These are phyloP conservation scores for Drosophila pallidifrons DNA, from an alignment of 1,140 invertebrate species.

Conservation along the genomic window DNA sequence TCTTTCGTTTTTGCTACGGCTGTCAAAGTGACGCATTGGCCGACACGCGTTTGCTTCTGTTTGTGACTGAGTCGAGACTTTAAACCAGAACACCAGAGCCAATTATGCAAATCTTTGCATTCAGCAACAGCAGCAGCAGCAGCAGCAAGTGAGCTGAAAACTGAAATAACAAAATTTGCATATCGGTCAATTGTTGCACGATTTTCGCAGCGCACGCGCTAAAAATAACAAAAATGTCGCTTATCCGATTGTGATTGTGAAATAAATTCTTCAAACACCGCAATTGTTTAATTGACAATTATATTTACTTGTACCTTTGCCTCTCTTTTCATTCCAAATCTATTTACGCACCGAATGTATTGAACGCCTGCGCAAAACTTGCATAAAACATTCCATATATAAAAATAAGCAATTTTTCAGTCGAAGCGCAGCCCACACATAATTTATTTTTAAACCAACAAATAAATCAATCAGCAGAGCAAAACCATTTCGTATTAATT, in stretches of 20 bases:
- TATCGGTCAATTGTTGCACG: constrained; percentile 80
- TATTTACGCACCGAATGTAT: constrained; percentile 35
- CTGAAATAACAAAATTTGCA: constrained; percentile 58
- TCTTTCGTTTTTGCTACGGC: constrained; percentile 36
- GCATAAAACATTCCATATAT: constrained; percentile 27
- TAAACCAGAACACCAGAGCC: constrained; percentile 72
- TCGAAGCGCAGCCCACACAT: constrained; percentile 39
- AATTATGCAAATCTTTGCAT: constrained; percentile 71
- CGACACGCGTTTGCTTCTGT: constrained; percentile 65
- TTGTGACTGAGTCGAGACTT: constrained; percentile 56
- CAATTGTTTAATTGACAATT: constrained; percentile 25
- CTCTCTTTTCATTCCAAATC: constrained; percentile 12
- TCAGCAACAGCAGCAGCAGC: background rate
- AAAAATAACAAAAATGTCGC: constrained; percentile 48
- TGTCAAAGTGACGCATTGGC: constrained; percentile 41
- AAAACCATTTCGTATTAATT: constrained; percentile 31
- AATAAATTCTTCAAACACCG: constrained; percentile 38
- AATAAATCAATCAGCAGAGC: constrained; percentile 59
- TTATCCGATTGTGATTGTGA: constrained; percentile 45
- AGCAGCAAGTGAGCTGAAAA: constrained; percentile 46
- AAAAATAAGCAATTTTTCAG: constrained; percentile 47
- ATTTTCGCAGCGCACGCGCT: constrained; percentile 67
- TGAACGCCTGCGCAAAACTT: constrained; percentile 44
- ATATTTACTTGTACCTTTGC: constrained; percentile 6
- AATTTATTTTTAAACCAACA: constrained; percentile 73